These are phyloP conservation scores for Neoniphon sammara DNA, from an alignment of 2,797 vertebrate species.

Conservation along the genomic window DNA sequence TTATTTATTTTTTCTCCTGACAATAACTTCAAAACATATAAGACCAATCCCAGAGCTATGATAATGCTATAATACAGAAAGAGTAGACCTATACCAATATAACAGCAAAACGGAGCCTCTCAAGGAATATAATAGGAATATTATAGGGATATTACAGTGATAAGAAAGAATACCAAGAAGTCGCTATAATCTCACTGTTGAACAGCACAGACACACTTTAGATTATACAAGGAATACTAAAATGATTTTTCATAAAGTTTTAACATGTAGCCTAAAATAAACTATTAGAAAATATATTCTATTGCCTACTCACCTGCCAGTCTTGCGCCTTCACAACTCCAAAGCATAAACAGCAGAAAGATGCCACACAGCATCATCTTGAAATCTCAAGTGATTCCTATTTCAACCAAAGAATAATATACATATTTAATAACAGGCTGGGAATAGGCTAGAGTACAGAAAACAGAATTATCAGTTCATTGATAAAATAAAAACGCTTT, in stretches of 20 bases:
- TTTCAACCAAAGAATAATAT: constrained; percentile 39
- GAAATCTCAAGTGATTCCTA: constrained; percentile 57
- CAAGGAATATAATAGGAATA: no score
- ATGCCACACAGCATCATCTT: constrained; percentile 86
- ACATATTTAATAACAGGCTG: constrained; percentile 3
- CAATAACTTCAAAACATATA: constrained; percentile 27
- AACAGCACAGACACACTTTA: no score
- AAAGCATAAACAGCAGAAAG: constrained; percentile 84
- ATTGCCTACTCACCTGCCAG: constrained; percentile 87
- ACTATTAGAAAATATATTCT: neutral
- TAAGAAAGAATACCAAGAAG: no score
- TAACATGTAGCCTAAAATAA: neutral
- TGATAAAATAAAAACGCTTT: neutral
- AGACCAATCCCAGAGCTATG: neutral
- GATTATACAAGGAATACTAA: neutral
- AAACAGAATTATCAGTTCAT: neutral
- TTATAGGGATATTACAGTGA: no score
- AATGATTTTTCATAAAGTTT: neutral
- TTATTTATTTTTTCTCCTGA: constrained; percentile 12
- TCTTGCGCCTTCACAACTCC: constrained; percentile 79
- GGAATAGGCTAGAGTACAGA: neutral
- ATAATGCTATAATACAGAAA: no score
- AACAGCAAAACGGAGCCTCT: no score
- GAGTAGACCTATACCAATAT: no score
- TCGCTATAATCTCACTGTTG: no score